A percentile compares a stretch with the other conserved stretches of the same genome.
phyloP scores from a whole-genome alignment of 2,113 vertebrate genomes.

The Equus quagga region DNA sequence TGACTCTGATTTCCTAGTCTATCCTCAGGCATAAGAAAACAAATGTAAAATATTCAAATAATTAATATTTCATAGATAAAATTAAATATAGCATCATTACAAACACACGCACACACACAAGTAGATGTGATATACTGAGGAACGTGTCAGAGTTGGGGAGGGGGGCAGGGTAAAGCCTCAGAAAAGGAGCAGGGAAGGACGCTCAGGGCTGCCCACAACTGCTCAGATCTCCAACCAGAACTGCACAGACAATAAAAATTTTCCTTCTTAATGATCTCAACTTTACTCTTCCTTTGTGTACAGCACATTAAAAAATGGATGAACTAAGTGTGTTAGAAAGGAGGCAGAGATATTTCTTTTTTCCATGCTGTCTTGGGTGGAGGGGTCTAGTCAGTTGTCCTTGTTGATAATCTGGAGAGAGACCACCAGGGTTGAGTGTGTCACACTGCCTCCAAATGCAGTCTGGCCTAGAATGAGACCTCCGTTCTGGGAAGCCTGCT shows the following conservation, averaged over 20 bases:
- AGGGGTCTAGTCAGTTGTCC: neutral
- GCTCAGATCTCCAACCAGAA: neutral
- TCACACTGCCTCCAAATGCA: neutral
- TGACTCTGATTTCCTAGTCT: neutral
- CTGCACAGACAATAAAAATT: neutral
- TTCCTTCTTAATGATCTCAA: conserved; percentile 13
- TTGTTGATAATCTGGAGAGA: neutral
- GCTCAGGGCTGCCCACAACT: neutral
- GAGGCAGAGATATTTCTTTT: neutral
- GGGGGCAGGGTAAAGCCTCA: neutral
- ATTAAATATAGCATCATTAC: neutral
- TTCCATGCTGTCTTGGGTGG: neutral
- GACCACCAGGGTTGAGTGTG: neutral
- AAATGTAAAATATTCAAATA: conserved; percentile 11
- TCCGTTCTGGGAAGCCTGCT: neutral
- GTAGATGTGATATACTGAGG: neutral
- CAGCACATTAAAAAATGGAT: neutral
- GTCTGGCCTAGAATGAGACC: neutral
- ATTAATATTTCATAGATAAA: neutral
- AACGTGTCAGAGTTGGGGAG: fast-evolving
- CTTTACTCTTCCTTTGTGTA: neutral
- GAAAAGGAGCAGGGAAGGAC: neutral
- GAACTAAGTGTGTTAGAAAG: neutral
- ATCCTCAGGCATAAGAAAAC: neutral
- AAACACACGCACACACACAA: neutral